These are phyloP conservation scores for Myopa tessellatipennis DNA, from an alignment of 2,888 invertebrate genomes.

Conservation along the genomic window DNA sequence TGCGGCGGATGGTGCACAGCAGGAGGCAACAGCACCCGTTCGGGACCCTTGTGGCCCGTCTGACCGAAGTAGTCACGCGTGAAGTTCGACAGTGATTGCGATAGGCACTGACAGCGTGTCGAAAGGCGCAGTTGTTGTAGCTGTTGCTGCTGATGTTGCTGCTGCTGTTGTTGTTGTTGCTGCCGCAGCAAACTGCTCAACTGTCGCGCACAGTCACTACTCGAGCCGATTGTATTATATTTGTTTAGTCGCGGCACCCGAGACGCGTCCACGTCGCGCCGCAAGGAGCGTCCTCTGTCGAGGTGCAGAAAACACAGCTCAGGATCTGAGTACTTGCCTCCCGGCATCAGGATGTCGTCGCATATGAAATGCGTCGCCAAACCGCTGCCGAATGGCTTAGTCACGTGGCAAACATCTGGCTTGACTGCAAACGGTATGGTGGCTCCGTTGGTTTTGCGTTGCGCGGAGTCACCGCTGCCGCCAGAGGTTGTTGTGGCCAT, in stretches of 20 bases:
- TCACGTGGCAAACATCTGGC: conserved; percentile 57
- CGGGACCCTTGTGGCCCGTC: conserved; percentile 43
- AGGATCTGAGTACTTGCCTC: conserved; percentile 60
- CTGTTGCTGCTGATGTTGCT: conserved; percentile 47
- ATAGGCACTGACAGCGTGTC: conserved; percentile 65
- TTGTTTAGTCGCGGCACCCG: conserved; percentile 52
- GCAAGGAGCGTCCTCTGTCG: conserved; percentile 7
- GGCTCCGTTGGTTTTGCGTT: conserved; percentile 42
- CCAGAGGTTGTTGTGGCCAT: conserved; percentile 45
- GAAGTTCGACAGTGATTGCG: conserved; percentile 67
- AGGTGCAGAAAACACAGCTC: conserved; percentile 58
- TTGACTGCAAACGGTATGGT: conserved; percentile 50
- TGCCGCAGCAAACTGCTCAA: conserved; percentile 39
- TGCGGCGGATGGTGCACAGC: conserved; percentile 39
- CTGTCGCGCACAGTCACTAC: conserved; percentile 66
- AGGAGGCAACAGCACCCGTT: conserved; percentile 5
- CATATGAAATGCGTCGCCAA: conserved; percentile 55
- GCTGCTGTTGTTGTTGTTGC: conserved; percentile 59
- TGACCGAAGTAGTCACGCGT: conserved; percentile 59
- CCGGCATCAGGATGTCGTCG: conserved; percentile 59
- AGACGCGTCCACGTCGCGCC: conserved; percentile 10
- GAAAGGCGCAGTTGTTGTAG: conserved; percentile 47
- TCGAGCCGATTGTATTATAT: conserved; percentile 67
- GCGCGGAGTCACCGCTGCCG: conserved; percentile 24
- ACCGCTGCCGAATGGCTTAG: conserved; percentile 47